phyloP scores from a whole-genome alignment of 92 coral and sea anemone genomes.

The Palythoa heliodiscus region DNA sequence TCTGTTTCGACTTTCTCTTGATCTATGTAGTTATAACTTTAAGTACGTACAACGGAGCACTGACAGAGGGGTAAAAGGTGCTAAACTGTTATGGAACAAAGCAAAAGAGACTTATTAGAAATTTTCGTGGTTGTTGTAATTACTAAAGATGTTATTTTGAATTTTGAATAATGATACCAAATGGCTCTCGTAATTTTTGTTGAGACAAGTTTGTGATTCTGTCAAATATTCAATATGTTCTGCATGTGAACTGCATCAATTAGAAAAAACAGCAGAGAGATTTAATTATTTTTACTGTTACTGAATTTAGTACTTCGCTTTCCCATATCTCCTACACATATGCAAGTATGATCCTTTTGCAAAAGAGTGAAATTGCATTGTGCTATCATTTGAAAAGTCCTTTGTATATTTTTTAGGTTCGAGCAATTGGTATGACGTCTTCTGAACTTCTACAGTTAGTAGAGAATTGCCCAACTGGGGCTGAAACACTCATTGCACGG shows the following conservation, averaged over 20 bases:
- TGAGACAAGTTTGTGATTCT: no score
- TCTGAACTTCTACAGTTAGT: slow-evolving; percentile 90
- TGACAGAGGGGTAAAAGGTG: no score
- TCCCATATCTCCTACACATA: background rate
- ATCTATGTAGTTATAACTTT: no score
- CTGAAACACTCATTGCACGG: slow-evolving; percentile 96
- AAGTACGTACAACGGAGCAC: no score
- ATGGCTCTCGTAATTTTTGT: no score
- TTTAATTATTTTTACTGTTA: no score
- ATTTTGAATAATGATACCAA: background rate
- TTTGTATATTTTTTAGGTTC: slow-evolving; percentile 58
- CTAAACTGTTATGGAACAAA: background rate
- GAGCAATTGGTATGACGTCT: slow-evolving; percentile 98
- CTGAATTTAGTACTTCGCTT: background rate
- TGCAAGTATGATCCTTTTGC: background rate
- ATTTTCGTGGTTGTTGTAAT: no score
- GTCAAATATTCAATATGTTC: no score
- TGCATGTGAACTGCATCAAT: no score
- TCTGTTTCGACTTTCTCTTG: no score
- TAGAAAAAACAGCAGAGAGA: background rate
- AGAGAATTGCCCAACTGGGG: slow-evolving; percentile 96
- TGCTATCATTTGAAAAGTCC: background rate
- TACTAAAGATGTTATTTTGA: background rate
- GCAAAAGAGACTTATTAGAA: background rate
- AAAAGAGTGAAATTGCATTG: background rate